These are phyloP conservation scores for Nephrotoma guestfalica DNA, from an alignment of 2,888 invertebrate species.

Conservation along the genomic window DNA sequence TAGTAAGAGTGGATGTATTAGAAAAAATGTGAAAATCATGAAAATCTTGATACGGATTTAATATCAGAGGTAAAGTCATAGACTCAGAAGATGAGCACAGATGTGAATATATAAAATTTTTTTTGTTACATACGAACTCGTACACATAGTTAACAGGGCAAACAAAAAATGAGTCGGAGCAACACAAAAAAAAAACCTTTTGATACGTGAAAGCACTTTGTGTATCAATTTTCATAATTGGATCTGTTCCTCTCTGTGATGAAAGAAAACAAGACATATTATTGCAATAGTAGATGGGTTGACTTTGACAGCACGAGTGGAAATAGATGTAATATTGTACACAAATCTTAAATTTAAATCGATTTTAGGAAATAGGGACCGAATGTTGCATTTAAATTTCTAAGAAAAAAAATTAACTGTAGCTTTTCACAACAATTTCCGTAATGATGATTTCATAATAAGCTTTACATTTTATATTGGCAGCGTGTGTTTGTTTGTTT, in stretches of 20 bases:
- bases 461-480: not conserved
- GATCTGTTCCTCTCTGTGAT: not conserved
- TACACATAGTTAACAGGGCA: not conserved
- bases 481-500: not conserved
- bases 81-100: not conserved
- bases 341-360: not conserved
- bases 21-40: not conserved
- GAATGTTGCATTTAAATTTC: not conserved
- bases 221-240: not conserved
- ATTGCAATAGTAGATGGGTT: not conserved
- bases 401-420: not conserved
- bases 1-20: not conserved
- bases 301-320: not conserved
- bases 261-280: not conserved
- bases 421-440: not conserved
- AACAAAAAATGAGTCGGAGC: not conserved
- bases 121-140: not conserved
- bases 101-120: not conserved
- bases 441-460: not conserved
- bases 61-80: not conserved
- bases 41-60: not conserved
- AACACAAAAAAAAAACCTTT: not conserved
- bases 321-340: not conserved
- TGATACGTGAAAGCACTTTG: not conserved
- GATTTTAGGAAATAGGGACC: not conserved